Conservation (phyloP, 2,797 vertebrate species). For the Rhynchotus rufescens region DNA sequence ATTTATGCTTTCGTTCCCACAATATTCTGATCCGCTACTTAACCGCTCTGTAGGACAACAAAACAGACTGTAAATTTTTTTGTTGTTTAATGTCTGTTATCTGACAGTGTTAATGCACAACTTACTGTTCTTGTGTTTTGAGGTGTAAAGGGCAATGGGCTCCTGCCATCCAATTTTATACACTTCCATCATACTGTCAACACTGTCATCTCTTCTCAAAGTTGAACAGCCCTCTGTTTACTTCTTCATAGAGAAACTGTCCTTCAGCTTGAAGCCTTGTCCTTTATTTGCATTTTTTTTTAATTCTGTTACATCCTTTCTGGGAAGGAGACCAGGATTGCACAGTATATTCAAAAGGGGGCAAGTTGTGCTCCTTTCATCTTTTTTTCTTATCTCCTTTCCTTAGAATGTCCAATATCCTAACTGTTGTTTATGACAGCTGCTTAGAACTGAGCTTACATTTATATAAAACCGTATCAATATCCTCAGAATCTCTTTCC, state of each 20-base stretch:
- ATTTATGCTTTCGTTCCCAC: neutral
- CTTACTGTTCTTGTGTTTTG: neutral
- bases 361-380: neutral
- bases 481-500: neutral
- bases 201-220: neutral
- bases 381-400: neutral
- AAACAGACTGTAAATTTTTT: neutral
- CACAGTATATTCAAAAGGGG: neutral
- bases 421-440: neutral
- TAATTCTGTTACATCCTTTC: neutral
- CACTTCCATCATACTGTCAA: neutral
- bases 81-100: neutral
- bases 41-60: neutral
- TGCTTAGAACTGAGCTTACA: neutral
- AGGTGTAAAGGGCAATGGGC: neutral
- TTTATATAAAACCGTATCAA: neutral
- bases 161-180: neutral
- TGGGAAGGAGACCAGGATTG: neutral
- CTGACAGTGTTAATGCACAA: neutral
- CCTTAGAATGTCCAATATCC: neutral
- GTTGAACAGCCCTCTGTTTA: neutral
- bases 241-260: neutral
- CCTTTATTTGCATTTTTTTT: neutral
- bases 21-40: neutral
- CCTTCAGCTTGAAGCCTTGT: neutral